Base-by-base conservation (phyloP, 2,888 invertebrate species). In the Dryocosmus kuriphilus region DNA sequence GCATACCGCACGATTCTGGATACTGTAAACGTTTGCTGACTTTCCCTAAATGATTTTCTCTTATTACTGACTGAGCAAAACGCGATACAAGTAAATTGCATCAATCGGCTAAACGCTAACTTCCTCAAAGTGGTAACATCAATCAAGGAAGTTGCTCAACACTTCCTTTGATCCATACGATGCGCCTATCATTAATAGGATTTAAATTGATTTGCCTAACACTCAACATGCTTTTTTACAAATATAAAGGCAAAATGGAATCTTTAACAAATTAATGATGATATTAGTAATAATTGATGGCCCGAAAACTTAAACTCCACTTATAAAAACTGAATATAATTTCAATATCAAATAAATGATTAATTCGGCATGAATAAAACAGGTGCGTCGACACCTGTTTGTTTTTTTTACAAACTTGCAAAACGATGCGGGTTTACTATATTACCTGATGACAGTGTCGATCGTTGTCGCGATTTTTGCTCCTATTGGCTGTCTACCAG, bases 1-100 rank as follows among this genome's bases (percentile, higher is more conserved):
- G 67, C 27, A 67, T 67, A 67, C 41, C 9, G 27, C 7, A 5
- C 46, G 67, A 67, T 67, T 67, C 46, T 46, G 67, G 27, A 67
- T 30, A 67, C 67, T 67, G 67, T 67, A 67, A 67, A 65, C 41
- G 65, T 65, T 65, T 65, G 38, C 65, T 65, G 27, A 65, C 41
- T 41, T 24, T 63, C 41, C 27, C 65, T 65, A 65, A 65, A 65
- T 38, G 24, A 65, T 65, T 65, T 65, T 65, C 65, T 65, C 65
- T 41, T 65, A 65, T 24, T 41, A 65, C 38, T 6, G 11, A 65
- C 38, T 6, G 11, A 24, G 24, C 65, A 65, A 65, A 65, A 65
- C 65, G 65, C 65, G 41, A 65, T 65, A 24, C 65, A 16, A 24
- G 22, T 24, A 65, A 65, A 65, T 65, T 65, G 16, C 41, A 38